Conservation (phyloP, 2,888 invertebrate species). For the Slavum lentiscoides region DNA sequence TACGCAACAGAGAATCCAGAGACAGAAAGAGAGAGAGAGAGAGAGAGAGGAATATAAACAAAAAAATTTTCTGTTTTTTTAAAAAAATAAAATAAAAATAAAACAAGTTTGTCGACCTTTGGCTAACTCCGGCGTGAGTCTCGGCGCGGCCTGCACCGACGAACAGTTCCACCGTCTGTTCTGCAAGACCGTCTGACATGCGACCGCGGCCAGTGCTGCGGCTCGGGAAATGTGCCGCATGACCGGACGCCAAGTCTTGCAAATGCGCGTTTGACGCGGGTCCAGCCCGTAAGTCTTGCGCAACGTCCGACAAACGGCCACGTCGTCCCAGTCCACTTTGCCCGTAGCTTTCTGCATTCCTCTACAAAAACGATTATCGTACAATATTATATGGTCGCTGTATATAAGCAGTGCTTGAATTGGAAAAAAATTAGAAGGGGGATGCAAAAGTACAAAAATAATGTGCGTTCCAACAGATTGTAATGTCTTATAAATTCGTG, state of each 20-base stretch:
- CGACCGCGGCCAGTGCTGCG: conserved; percentile 69
- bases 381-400: too few species aligned
- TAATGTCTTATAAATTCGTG: too few species aligned
- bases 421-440: too few species aligned
- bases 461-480: too few species aligned
- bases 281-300: conserved; percentile 60
- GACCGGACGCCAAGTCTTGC: conserved; percentile 68
- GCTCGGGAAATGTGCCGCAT: conserved; percentile 80
- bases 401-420: too few species aligned
- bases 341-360: conserved; percentile 52
- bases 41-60: background rate
- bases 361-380: conserved; percentile 26
- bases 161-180: conserved; percentile 84
- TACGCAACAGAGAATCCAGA: too few species aligned
- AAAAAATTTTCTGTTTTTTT: too few species aligned
- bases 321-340: conserved; percentile 54
- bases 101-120: conserved; percentile 26
- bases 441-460: too few species aligned
- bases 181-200: conserved; percentile 73
- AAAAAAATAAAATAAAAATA: background rate
- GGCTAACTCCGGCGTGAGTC: conserved; percentile 51
- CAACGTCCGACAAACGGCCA: conserved; percentile 53
- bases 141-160: conserved; percentile 63
- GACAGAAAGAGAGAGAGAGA: background rate
- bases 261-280: conserved; percentile 68